These are phyloP conservation scores for Eurytoma adleriae DNA, from an alignment of 2,888 invertebrate species.

Conservation along the genomic window DNA sequence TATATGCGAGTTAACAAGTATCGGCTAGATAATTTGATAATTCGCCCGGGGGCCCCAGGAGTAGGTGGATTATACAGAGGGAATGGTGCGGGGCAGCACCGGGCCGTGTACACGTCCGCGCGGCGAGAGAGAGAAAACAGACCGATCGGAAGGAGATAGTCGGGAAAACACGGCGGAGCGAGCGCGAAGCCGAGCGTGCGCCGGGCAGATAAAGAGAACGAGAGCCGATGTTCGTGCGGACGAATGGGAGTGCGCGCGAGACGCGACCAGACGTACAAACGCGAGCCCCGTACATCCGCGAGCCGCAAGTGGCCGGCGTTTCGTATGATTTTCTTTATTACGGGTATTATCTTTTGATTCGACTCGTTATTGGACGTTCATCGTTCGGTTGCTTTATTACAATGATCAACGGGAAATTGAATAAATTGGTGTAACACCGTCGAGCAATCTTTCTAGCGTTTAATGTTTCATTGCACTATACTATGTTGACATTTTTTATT, in stretches of 20 bases:
- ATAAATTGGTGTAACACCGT: no score
- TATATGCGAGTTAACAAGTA: slow-evolving; percentile 61
- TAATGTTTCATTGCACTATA: no score
- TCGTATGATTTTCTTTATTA: background rate
- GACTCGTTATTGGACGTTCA: no score
- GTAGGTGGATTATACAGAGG: slow-evolving; percentile 43
- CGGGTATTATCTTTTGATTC: background rate
- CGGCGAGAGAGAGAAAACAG: slow-evolving; percentile 25
- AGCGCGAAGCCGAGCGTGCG: background rate
- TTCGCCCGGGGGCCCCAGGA: slow-evolving; percentile 42
- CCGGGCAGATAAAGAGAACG: slow-evolving; percentile 7
- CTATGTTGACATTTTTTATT: no score
- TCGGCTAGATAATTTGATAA: slow-evolving; percentile 67
- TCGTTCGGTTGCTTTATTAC: no score
- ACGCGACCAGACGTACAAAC: background rate
- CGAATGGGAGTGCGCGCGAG: background rate
- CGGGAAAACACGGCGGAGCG: background rate
- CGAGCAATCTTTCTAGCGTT: no score
- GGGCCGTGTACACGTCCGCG: no score
- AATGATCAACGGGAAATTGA: no score
- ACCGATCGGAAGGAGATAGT: slow-evolving; percentile 44
- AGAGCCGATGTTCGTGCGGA: background rate
- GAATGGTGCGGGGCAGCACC: slow-evolving; percentile 24
- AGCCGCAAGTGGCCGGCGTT: no score
- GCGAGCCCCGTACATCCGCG: background rate